phyloP scores from a whole-genome alignment of 2,797 vertebrate genomes.

The Bryconaethiops microstoma region DNA sequence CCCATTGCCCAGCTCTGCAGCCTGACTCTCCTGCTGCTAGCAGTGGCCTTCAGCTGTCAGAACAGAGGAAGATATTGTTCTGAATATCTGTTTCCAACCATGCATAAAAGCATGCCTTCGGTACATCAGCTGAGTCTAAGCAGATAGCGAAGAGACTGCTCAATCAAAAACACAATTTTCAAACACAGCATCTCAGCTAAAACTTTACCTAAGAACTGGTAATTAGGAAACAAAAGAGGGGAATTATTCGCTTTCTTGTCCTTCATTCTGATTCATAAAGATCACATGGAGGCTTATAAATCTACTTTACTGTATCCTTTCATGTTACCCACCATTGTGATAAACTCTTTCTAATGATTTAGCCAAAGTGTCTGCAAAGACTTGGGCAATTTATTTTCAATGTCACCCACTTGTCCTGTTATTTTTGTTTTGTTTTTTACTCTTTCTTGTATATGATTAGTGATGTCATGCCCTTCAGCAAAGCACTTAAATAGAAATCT shows the following conservation, averaged over 20 bases:
- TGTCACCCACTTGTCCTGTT: not conserved
- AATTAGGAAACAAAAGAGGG: not conserved
- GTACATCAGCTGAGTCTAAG: constrained; percentile 6
- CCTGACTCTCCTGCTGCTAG: constrained; percentile 14
- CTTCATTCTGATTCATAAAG: not conserved
- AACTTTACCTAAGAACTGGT: not conserved
- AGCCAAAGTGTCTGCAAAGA: not conserved
- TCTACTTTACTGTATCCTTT: not conserved
- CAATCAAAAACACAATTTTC: not conserved
- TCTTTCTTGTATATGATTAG: not conserved
- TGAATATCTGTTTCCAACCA: constrained; percentile 26
- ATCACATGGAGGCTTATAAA: not conserved
- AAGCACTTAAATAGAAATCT: not conserved
- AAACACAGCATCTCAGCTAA: not conserved
- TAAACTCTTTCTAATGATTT: not conserved
- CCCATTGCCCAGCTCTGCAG: constrained; percentile 1
- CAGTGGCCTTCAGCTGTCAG: constrained; percentile 32
- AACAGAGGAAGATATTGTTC: not conserved
- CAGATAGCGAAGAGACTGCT: not conserved
- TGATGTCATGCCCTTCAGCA: not conserved
- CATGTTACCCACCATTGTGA: not conserved
- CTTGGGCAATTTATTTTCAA: not conserved
- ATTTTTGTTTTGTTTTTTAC: not conserved
- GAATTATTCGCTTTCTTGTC: not conserved
- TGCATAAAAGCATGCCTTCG: constrained; percentile 1